Conservation (phyloP, 2,888 invertebrate genomes). For the Spodoptera exigua region DNA sequence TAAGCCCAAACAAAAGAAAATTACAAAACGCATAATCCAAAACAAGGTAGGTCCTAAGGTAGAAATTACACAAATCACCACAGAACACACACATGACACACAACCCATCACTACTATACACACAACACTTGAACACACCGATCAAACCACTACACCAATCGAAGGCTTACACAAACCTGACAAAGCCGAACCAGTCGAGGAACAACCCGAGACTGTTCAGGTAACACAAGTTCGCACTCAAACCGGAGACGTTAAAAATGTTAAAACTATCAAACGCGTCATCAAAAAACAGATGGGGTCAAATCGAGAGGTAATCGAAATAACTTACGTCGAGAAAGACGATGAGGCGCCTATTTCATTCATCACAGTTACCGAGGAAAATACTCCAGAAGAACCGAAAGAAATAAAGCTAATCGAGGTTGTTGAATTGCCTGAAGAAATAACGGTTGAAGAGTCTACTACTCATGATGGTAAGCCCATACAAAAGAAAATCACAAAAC, state of each 20-base stretch:
- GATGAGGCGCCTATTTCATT: conserved; percentile 30
- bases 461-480: conserved; percentile 33
- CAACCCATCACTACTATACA: conserved; percentile 46
- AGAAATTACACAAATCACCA: conserved; percentile 49
- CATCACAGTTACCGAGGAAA: conserved; percentile 13
- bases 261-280: conserved; percentile 28
- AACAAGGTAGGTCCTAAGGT: conserved; percentile 73
- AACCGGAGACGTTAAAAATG: conserved; percentile 13
- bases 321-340: conserved; percentile 24
- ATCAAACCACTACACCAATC: conserved; percentile 62
- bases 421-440: conserved; percentile 29
- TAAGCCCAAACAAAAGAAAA: conserved; percentile 64
- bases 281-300: conserved; percentile 49
- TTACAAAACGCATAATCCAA: conserved; percentile 74
- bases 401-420: not conserved
- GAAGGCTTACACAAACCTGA: conserved; percentile 41
- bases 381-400: conserved; percentile 16
- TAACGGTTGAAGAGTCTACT: conserved; percentile 4
- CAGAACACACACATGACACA: conserved; percentile 76
- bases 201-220: conserved; percentile 30
- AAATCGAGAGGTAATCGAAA: conserved; percentile 65
- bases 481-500: conserved; percentile 58
- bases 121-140: conserved; percentile 25
- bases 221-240: conserved; percentile 23
- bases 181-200: conserved; percentile 18